phyloP scores from a whole-genome alignment of 2,888 invertebrate genomes.

The Pristionchus arcanus region DNA sequence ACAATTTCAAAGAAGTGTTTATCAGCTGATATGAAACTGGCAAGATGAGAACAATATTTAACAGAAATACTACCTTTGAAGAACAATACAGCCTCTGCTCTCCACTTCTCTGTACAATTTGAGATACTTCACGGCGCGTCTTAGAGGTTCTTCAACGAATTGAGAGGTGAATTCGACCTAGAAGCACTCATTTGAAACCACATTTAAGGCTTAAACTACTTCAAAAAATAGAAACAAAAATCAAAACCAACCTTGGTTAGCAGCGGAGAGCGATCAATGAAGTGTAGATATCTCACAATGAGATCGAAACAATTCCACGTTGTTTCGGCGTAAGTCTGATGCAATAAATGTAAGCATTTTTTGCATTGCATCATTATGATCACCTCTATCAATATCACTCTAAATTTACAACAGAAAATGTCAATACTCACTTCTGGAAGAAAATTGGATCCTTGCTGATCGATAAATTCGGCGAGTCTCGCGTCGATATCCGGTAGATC shows the following conservation, averaged over 20 bases:
- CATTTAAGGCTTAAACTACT: not conserved
- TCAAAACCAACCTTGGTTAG: constrained; percentile 8
- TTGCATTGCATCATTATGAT: constrained; percentile 15
- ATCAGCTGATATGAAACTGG: not conserved
- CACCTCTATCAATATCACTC: not conserved
- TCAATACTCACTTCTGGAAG: not conserved
- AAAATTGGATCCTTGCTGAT: not conserved
- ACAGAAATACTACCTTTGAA: not conserved
- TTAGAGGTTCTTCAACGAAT: constrained; percentile 36
- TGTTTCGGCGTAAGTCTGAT: constrained; percentile 44
- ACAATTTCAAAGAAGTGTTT: not conserved
- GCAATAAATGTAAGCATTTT: not conserved
- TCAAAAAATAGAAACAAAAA: not conserved
- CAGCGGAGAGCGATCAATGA: not conserved
- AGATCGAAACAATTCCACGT: constrained; percentile 40
- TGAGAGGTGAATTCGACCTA: constrained; percentile 31
- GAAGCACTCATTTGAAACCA: not conserved
- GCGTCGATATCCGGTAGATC: constrained; percentile 36
- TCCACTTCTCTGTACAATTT: constrained; percentile 40
- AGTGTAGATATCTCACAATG: constrained; percentile 9
- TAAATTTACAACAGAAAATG: not conserved
- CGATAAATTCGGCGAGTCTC: constrained; percentile 10
- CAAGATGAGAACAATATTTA: not conserved
- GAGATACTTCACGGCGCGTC: constrained; percentile 23
- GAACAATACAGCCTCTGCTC: constrained; percentile 11